Evolutionary conservation across 2,888 invertebrate genomes (phyloP).

Genomic region (Suillia variegata): DNA sequence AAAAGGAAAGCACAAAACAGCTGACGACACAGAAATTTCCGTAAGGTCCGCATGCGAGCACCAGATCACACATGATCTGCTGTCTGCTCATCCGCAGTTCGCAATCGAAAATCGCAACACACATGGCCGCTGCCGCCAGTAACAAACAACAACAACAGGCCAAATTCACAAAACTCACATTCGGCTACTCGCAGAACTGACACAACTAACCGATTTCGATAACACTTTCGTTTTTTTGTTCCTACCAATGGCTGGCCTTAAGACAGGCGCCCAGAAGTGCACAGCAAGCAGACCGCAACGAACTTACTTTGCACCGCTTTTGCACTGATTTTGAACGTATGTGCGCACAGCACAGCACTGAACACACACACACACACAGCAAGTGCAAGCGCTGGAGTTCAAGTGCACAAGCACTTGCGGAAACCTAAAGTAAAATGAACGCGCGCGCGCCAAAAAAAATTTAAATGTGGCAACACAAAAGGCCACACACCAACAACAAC

Average conservation of each 20-base stretch:
- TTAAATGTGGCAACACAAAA: conserved; percentile 22
- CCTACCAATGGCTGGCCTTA: conserved; percentile 61
- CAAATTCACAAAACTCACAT: conserved; percentile 7
- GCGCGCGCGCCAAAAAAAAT: background rate
- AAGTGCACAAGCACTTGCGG: background rate
- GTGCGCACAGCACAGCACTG: background rate
- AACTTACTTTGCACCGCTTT: conserved; percentile 22
- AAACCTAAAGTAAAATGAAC: background rate
- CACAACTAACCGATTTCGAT: conserved; percentile 31
- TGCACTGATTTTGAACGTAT: background rate
- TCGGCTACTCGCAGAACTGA: conserved; percentile 2
- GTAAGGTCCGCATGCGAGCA: background rate
- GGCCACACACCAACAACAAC: too few species aligned
- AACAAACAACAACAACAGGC: too few species aligned
- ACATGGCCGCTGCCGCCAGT: too few species aligned
- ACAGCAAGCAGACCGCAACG: conserved; percentile 20
- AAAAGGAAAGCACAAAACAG: too few species aligned
- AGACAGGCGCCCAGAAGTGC: conserved; percentile 53
- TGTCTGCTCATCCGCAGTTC: background rate
- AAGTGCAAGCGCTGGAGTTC: background rate
- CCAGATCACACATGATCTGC: background rate
- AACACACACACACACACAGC: background rate
- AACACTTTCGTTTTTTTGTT: conserved; percentile 62
- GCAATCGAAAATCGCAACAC: background rate
- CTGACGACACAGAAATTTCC: too few species aligned